Evolutionary conservation across 1,140 invertebrate species (phyloP), one percentile per base, ranked within the genome.

Genomic region (Chlorops oryzae): DNA sequence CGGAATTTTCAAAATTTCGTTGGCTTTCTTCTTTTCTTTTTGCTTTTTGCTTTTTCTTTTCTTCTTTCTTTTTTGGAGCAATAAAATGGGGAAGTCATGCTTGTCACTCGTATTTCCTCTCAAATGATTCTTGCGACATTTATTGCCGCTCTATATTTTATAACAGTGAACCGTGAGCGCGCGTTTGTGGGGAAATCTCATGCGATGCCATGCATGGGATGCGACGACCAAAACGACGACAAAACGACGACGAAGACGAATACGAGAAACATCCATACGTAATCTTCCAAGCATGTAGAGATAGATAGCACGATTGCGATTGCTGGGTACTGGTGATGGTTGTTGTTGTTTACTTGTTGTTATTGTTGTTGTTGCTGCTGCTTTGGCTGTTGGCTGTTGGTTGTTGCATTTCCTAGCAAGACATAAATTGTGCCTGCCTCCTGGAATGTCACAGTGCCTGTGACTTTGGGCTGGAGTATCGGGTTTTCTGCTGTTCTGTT

Each of bases 71-170:
- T n/a, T n/a, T 25, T 43, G 41, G 34, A 50, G 41, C 45, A 41
- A 65, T 58, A 63, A 61, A 67, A 59, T 58, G 45, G 55, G 57
- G 55, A 59, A 67, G 64, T 67, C 65, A 67, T 58, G 65, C 65
- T 64, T 57, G 57, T 63, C 65, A 68, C 59, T 68, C 59, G 59
- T 61, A 68, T 68, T 68, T 68, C 65, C 62, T 68, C 59, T 60
- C 65, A 63, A 68, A 68, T 68, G 65, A 65, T 65, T 67, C 65
- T 62, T 63, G 65, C 62, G 65, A 68, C 65, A 68, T 68, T 68
- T 68, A 68, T 65, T 63, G 58, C 63, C 57, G 60, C 62, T 67
- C 58, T 61, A 67, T 67, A 67, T 65, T 62, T 65, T 60, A 67
- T 67, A 63, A 61, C 54, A 55, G 40, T 28, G 47, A 51, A 51